A percentile compares a stretch with the other conserved stretches of the same genome.
These are phyloP conservation scores for Petrosia ficiformis DNA, from an alignment of 37 sponge, comb jelly and placozoan species.

Conservation along the genomic window DNA sequence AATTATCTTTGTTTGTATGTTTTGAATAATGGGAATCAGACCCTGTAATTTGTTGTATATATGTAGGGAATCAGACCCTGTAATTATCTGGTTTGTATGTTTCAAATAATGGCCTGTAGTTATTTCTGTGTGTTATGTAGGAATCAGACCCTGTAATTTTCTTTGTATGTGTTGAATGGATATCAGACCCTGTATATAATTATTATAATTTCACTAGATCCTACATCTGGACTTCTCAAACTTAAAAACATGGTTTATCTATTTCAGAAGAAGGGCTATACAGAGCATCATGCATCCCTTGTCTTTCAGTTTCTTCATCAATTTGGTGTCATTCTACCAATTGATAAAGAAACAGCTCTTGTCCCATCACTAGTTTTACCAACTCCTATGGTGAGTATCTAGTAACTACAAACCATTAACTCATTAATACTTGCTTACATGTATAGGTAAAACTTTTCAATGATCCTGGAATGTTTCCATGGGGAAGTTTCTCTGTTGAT, in stretches of 20 bases:
- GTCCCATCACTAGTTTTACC: conserved; percentile 43
- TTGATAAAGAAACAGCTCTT: conserved; percentile 50
- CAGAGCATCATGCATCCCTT: conserved; percentile 12
- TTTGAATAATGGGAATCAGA: too few species aligned
- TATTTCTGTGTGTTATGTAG: too few species aligned
- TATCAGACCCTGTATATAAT: too few species aligned
- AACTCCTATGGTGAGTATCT: conserved; percentile 1
- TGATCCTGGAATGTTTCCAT: conserved; percentile 25
- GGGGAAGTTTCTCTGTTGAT: not conserved
- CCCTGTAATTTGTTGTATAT: too few species aligned
- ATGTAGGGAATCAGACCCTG: too few species aligned
- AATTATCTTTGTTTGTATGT: too few species aligned
- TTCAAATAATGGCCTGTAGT: too few species aligned
- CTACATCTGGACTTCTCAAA: conserved; percentile 34
- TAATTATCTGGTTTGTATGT: too few species aligned
- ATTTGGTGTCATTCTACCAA: conserved; percentile 35
- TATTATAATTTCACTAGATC: too few species aligned
- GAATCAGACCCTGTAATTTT: too few species aligned
- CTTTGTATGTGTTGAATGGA: too few species aligned
- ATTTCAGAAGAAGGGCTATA: conserved; percentile 17
- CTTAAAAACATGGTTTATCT: conserved; percentile 17
- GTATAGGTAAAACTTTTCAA: conserved; percentile 1
- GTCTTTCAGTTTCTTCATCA: conserved; percentile 37
- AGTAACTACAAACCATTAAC: not conserved
- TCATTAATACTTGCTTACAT: not conserved